A percentile compares a stretch with the other conserved stretches of the same genome.
These are phyloP conservation scores for Cephus spinipes DNA, from an alignment of 2,888 invertebrate species.

Conservation along the genomic window DNA sequence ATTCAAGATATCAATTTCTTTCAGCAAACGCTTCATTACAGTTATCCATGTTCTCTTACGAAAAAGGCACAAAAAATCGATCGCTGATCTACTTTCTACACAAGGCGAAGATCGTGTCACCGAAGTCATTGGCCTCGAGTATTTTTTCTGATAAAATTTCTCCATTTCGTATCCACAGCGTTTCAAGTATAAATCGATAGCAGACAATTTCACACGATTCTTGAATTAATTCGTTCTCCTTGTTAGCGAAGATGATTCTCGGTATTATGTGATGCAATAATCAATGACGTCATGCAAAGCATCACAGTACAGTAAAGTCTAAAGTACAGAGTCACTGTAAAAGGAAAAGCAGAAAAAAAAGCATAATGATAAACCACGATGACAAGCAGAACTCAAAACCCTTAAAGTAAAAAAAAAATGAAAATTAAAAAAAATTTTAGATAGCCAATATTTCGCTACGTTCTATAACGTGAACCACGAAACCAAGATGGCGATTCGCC, in stretches of 20 bases:
- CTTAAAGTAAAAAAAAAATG: background rate
- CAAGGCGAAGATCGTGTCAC: background rate
- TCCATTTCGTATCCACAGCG: background rate
- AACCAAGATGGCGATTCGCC: background rate
- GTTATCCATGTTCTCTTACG: background rate
- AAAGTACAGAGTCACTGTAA: background rate
- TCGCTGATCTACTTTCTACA: background rate
- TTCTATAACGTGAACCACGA: background rate
- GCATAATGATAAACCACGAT: background rate
- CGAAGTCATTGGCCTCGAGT: background rate
- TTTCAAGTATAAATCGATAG: background rate
- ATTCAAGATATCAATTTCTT: too few relatives aligned
- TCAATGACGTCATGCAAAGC: background rate
- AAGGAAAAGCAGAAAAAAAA: background rate
- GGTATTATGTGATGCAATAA: background rate
- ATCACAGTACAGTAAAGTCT: background rate
- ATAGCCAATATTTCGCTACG: background rate
- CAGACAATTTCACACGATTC: background rate
- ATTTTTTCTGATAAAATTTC: background rate
- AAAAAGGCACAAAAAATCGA: background rate
- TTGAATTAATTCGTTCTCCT: background rate
- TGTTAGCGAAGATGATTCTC: background rate
- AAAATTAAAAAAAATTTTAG: background rate
- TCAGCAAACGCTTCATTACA: background rate
- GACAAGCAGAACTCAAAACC: background rate